Evolutionary conservation across 2,113 vertebrate species (phyloP).

Genomic region (Zosterops japonicus): DNA sequence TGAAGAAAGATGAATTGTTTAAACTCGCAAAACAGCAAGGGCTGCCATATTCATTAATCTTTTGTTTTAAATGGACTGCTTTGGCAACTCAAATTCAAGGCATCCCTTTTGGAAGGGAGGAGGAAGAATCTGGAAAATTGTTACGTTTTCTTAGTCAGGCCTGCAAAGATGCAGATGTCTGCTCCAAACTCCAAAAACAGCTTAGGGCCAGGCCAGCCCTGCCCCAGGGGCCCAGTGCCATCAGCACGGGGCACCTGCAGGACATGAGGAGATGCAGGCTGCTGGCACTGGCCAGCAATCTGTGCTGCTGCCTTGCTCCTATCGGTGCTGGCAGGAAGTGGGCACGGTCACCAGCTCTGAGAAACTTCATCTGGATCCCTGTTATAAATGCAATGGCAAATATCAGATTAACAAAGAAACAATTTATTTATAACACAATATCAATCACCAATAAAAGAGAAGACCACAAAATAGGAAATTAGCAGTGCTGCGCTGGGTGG

Average conservation of each 20-base stretch:
- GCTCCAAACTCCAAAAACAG: neutral
- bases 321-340: fast-evolving
- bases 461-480: too few relatives aligned
- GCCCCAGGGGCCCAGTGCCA: neutral
- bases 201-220: neutral
- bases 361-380: neutral
- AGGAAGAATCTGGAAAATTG: neutral
- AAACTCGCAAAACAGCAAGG: constrained; percentile 44
- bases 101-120: neutral
- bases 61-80: neutral
- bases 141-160: neutral
- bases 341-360: neutral
- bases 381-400: too few relatives aligned
- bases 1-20: constrained; percentile 47
- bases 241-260: fast-evolving
- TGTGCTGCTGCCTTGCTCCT: neutral
- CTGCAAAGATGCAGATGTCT: neutral
- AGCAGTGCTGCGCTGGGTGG: too few relatives aligned
- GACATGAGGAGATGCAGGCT: fast-evolving
- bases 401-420: too few relatives aligned
- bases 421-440: too few relatives aligned
- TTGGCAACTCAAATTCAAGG: neutral
- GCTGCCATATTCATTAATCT: neutral
- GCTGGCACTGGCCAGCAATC: neutral
- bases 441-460: too few relatives aligned